Evolutionary conservation across 2,113 vertebrate species (phyloP).

Genomic region (Dasyornis broadbenti): DNA sequence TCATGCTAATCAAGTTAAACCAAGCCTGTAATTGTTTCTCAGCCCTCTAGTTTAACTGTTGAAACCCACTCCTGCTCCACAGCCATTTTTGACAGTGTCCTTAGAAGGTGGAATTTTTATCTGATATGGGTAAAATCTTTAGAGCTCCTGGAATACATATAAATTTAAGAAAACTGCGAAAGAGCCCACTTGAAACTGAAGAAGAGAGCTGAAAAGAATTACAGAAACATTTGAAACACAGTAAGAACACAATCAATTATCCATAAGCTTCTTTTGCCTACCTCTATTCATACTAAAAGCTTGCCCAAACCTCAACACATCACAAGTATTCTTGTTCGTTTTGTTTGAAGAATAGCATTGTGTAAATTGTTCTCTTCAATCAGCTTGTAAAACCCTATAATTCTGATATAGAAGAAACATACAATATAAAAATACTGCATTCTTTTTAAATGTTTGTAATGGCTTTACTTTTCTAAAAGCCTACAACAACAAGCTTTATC

Average conservation of each 20-base stretch:
- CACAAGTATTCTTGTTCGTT: background rate
- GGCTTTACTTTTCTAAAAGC: background rate
- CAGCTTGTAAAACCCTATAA: background rate
- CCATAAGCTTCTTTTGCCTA: background rate
- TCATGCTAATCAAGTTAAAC: background rate
- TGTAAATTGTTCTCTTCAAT: background rate
- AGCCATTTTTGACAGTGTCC: background rate
- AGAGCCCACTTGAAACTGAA: background rate
- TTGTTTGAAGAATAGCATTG: background rate
- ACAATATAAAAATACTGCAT: background rate
- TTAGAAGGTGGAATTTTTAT: background rate
- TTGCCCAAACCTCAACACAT: background rate
- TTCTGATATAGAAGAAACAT: background rate
- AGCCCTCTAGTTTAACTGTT: background rate
- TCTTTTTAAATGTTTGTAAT: background rate
- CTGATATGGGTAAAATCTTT: background rate
- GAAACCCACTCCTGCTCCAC: background rate
- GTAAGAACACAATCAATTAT: background rate
- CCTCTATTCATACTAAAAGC: background rate
- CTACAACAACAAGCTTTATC: background rate
- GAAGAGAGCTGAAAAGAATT: background rate
- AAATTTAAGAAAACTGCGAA: background rate
- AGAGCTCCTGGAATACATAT: background rate
- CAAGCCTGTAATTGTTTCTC: background rate
- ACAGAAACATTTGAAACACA: background rate